Base-by-base conservation (phyloP, 2,797 vertebrate species). In the Oreortyx pictus region DNA sequence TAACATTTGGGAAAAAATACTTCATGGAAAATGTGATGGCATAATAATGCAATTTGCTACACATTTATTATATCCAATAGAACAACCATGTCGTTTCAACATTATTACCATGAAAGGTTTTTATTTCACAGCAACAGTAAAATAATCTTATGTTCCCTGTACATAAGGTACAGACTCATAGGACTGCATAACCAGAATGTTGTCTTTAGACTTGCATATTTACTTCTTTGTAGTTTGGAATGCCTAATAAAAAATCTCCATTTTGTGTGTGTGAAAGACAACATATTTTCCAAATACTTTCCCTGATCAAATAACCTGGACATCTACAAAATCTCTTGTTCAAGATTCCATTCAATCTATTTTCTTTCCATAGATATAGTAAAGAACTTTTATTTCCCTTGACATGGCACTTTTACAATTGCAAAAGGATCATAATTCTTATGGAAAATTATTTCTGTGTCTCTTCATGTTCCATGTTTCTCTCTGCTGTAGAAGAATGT, bases 11-110 rank as follows among this genome's bases (percentile, higher is more conserved):
- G 9, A 92, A 92, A 91, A 91, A 79, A 41, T 49, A 22, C 17
- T 71, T 86, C 16, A 64, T n/a, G 23, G 57, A 68, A 74, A 91
- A 92, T 74, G 6, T 67, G 61, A 87, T 82, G 49, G 78, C 24
- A 73, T 79, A 95, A 88, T 94, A 87, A 92, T 82, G 16, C 56
- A 80, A 77, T 93, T 87, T 85, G 27, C 52, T 44, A 78, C 56
- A 83, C 56, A 64, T 91, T 92, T 88, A 52, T 86, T 93, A 62
- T 47, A 79, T 84, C 25, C 43, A 49, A 27, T 33, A 84, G 56
- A 88, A 79, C 25, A 86, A 76, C 50, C 16, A 56, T 44, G 31
- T n/a, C 68, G 59, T 64, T 95, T 79, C 46, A 64, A 50, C 70
- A 62, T 79, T 87, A 89, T 66, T 88, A 22, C 70, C 3, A 5